These are phyloP conservation scores for Chaenogobius annularis DNA, from an alignment of 2,113 vertebrate genomes.

Conservation along the genomic window DNA sequence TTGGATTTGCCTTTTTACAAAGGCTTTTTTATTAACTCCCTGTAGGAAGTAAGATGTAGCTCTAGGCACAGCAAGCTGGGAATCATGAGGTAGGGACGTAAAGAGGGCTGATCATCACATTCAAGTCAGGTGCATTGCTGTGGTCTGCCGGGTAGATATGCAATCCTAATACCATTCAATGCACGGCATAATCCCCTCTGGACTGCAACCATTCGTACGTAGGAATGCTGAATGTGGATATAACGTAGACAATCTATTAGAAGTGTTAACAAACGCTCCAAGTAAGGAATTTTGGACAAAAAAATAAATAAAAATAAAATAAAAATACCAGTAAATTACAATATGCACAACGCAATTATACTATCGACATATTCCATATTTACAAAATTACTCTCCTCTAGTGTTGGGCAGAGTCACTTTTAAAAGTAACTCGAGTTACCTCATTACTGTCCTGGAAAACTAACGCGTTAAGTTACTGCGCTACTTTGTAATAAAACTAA, in stretches of 20 bases:
- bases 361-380: too few relatives aligned
- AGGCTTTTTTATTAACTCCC: conserved; percentile 44
- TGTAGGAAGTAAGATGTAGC: conserved; percentile 34
- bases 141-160: conserved; percentile 37
- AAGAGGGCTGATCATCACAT: conserved; percentile 50
- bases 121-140: conserved; percentile 54
- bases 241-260: conserved; percentile 3
- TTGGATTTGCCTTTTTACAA: conserved; percentile 53
- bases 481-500: too few relatives aligned
- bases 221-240: conserved; percentile 34
- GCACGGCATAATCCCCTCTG: conserved; percentile 19
- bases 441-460: too few relatives aligned
- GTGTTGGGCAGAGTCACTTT: too few relatives aligned
- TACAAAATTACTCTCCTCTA: too few relatives aligned
- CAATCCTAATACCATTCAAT: conserved; percentile 45
- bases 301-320: neutral
- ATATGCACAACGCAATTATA: too few relatives aligned
- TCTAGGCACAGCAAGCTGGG: conserved; percentile 19
- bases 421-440: too few relatives aligned
- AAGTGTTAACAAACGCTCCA: conserved; percentile 17
- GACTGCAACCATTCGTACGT: conserved; percentile 31
- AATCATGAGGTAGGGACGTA: conserved; percentile 17
- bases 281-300: neutral
- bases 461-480: too few relatives aligned
- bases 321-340: neutral